phyloP scores from a whole-genome alignment of 2,113 vertebrate species.

The Eclectus roratus region DNA sequence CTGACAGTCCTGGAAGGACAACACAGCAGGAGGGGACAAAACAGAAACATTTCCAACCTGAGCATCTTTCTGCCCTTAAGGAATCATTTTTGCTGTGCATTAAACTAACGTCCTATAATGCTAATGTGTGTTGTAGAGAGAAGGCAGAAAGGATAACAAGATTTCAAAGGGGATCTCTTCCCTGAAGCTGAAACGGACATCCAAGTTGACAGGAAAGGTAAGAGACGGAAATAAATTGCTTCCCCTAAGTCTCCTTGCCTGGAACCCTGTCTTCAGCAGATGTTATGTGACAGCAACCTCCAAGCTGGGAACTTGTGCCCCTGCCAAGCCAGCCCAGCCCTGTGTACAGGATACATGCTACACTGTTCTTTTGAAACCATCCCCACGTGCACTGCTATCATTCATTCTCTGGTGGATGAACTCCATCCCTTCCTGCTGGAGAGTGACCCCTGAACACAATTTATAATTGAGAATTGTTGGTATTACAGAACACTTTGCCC shows the following conservation, averaged over 20 bases:
- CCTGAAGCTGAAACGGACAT: conserved; percentile 71
- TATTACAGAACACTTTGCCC: background rate
- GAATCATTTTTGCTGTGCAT: background rate
- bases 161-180: conserved; percentile 69
- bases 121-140: conserved; percentile 43
- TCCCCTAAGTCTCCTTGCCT: background rate
- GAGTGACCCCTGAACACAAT: background rate
- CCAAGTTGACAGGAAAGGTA: conserved; percentile 70
- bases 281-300: background rate
- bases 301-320: background rate
- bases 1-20: background rate
- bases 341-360: background rate
- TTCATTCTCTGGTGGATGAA: background rate
- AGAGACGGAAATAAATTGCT: background rate
- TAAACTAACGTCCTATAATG: background rate
- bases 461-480: background rate
- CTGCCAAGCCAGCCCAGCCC: background rate
- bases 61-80: background rate
- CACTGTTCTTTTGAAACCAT: background rate
- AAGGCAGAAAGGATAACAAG: conserved; percentile 48
- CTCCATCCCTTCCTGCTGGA: background rate
- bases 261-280: background rate
- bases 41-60: background rate
- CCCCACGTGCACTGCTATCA: background rate
- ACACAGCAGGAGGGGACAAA: background rate